Evolutionary conservation across 2,113 vertebrate species (phyloP).

Genomic region (Phaethon lepturus): DNA sequence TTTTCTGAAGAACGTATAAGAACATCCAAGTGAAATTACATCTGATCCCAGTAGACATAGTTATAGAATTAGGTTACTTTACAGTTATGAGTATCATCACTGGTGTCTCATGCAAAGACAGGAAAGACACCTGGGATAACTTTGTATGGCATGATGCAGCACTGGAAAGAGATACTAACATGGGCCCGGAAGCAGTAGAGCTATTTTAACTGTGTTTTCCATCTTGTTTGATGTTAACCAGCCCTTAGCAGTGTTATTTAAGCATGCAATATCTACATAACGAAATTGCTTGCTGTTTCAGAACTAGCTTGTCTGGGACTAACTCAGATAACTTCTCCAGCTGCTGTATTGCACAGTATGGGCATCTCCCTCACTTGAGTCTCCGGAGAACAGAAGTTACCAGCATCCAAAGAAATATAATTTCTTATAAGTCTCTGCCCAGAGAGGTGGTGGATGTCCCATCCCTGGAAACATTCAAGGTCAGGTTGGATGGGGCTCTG

Average conservation of each 20-base stretch:
- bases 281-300: neutral
- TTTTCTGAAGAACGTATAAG: neutral
- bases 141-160: neutral
- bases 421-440: neutral
- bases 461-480: too few relatives aligned
- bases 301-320: neutral
- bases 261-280: neutral
- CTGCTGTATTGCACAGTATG: neutral
- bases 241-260: neutral
- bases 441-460: too few relatives aligned
- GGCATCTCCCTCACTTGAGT: neutral
- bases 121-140: neutral
- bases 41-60: neutral
- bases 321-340: neutral
- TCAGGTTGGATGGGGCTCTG: too few relatives aligned
- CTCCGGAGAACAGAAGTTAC: neutral
- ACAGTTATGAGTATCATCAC: neutral
- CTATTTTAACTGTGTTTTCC: neutral
- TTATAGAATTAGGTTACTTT: neutral
- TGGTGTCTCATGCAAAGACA: neutral
- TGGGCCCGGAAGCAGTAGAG: neutral
- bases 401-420: neutral
- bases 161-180: neutral
- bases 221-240: neutral
- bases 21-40: neutral